Conservation (phyloP, 2,797 vertebrate genomes). For the Protosalanx chinensis region DNA sequence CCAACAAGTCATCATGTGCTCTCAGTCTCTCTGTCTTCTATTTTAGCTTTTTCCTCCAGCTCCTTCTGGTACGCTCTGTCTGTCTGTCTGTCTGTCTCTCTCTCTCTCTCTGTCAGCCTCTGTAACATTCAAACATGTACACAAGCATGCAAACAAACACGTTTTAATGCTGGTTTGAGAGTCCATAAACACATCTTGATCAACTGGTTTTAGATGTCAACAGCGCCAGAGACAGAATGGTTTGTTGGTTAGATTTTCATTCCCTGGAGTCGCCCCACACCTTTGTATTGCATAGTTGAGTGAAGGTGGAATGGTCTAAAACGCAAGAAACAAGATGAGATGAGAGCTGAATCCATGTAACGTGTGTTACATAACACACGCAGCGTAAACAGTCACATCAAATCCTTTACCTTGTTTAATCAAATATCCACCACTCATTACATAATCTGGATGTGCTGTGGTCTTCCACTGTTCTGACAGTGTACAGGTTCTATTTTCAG, state of each 20-base stretch:
- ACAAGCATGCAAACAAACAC: constrained; percentile 5
- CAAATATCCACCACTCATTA: neutral
- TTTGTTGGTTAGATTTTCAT: neutral
- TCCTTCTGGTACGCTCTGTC: neutral
- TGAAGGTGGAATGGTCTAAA: too few species aligned
- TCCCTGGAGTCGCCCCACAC: neutral
- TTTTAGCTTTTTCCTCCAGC: neutral
- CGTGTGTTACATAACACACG: too few species aligned
- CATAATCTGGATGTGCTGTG: neutral
- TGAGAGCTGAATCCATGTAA: too few species aligned
- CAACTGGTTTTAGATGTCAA: too few species aligned
- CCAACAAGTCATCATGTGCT: constrained; percentile 33
- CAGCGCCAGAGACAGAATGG: neutral
- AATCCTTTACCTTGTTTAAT: neutral
- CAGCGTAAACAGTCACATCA: neutral
- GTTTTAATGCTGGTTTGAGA: too few species aligned
- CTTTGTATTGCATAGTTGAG: too few species aligned
- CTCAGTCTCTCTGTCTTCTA: constrained; percentile 7
- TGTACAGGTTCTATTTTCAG: neutral
- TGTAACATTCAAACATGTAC: neutral
- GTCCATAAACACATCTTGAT: too few species aligned
- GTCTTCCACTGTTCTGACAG: neutral
- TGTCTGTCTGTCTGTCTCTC: neutral
- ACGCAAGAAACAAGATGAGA: too few species aligned
- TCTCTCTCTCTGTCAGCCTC: constrained; percentile 3